phyloP scores from a whole-genome alignment of 2,797 vertebrate genomes.

The Lutjanus campechanus region DNA sequence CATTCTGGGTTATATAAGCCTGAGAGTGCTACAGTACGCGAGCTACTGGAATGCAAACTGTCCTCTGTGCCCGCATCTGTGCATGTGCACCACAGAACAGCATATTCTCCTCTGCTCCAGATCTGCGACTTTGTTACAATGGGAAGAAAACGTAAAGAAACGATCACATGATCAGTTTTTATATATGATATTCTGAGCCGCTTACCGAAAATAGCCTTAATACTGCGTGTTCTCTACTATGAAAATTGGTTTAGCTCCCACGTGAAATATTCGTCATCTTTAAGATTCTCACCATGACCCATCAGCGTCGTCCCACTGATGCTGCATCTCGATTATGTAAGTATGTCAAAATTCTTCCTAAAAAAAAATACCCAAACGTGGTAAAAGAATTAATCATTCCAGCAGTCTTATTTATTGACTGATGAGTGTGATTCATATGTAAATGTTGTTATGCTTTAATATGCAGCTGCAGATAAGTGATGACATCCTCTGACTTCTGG shows the following conservation, averaged over 20 bases:
- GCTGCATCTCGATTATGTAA: conserved; percentile 56
- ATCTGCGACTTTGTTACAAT: background rate
- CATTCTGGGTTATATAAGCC: conserved; percentile 73
- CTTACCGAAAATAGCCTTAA: conserved; percentile 48
- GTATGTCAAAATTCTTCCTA: conserved; percentile 36
- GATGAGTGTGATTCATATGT: conserved; percentile 53
- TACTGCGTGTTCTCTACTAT: conserved; percentile 9
- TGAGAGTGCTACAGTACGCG: conserved; percentile 46
- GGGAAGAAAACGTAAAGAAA: background rate
- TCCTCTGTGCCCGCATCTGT: conserved; percentile 37
- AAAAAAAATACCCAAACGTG: conserved; percentile 41
- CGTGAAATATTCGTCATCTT: conserved; percentile 57
- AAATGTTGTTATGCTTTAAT: conserved; percentile 49
- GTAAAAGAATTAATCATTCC: conserved; percentile 34
- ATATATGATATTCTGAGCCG: conserved; percentile 11
- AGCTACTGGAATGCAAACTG: conserved; percentile 46
- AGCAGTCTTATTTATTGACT: conserved; percentile 13
- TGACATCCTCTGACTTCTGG: conserved; percentile 55
- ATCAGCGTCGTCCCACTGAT: conserved; percentile 46
- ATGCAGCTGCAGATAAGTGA: conserved; percentile 55
- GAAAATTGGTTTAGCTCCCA: conserved; percentile 58
- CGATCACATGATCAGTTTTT: conserved; percentile 16
- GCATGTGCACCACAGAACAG: conserved; percentile 22
- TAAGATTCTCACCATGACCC: conserved; percentile 51
- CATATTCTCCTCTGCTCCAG: conserved; percentile 1